Percentiles rank a stretch among this genome's conserved stretches.
Evolutionary conservation across 2,113 vertebrate species (phyloP).

Genomic region (mouse (Mus musculus)): DNA sequence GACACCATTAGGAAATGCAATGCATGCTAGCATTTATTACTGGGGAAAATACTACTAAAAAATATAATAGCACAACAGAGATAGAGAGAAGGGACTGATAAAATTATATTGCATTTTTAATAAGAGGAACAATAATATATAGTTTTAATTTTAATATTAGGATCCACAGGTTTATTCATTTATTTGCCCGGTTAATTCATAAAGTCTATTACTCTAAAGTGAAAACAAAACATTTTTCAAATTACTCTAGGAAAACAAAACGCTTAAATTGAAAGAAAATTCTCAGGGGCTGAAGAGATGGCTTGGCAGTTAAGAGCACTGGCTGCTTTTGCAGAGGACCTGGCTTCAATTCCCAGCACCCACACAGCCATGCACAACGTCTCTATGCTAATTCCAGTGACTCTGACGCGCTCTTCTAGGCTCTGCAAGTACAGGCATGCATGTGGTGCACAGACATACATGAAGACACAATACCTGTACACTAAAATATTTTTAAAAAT

Average conservation of each 20-base stretch:
- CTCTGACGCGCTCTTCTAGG: neutral
- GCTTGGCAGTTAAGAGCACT: neutral
- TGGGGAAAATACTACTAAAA: conserved; percentile 36
- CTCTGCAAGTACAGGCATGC: neutral
- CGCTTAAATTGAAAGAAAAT: neutral
- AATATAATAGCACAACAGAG: conserved; percentile 26
- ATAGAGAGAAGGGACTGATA: neutral
- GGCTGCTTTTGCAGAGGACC: neutral
- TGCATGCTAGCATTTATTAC: neutral
- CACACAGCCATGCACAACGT: neutral
- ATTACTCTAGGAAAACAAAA: neutral
- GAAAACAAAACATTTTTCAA: neutral
- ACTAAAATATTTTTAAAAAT: neutral
- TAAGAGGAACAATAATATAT: neutral
- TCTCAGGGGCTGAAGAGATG: neutral
- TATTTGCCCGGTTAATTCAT: neutral
- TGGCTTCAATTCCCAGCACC: neutral
- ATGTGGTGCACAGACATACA: neutral
- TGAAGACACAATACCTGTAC: neutral
- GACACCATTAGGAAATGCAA: conserved; percentile 18
- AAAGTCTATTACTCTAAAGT: conserved; percentile 41
- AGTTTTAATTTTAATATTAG: conserved; percentile 41
- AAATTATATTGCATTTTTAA: conserved; percentile 4
- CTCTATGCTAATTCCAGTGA: neutral
- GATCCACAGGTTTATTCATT: conserved; percentile 22